A percentile compares a stretch with the other conserved stretches of the same genome.
Conservation (phyloP, 2,888 invertebrate species). For the Harpalus rufipes region DNA sequence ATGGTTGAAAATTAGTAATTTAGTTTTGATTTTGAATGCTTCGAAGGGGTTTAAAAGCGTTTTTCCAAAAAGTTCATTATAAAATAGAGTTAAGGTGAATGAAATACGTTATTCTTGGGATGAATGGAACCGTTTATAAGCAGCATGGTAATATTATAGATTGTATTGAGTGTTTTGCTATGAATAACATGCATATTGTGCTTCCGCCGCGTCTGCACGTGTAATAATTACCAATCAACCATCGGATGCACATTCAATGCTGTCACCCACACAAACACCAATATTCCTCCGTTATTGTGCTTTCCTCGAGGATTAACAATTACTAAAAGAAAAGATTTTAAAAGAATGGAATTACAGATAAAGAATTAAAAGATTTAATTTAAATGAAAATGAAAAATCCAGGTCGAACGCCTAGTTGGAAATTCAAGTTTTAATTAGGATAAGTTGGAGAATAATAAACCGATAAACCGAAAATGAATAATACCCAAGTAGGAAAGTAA, state of each 20-base stretch:
- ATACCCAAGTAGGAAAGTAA: constrained; percentile 53
- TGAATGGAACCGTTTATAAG: neutral
- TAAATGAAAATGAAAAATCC: constrained; percentile 9
- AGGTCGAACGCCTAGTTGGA: neutral
- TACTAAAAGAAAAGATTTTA: neutral
- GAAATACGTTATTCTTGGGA: too few species aligned
- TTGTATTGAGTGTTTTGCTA: constrained; percentile 24
- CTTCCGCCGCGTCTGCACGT: constrained; percentile 23
- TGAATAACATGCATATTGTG: constrained; percentile 42
- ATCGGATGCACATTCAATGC: constrained; percentile 15
- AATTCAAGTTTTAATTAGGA: constrained; percentile 43
- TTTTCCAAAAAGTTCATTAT: too few species aligned
- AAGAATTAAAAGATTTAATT: constrained; percentile 15
- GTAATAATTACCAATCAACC: constrained; percentile 34
- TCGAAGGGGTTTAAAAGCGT: too few species aligned
- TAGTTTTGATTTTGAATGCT: too few species aligned
- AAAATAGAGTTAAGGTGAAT: too few species aligned
- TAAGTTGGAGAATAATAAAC: constrained; percentile 42
- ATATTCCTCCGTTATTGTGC: neutral
- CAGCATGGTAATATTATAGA: constrained; percentile 18
- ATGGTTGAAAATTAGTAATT: too few species aligned
- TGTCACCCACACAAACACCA: neutral
- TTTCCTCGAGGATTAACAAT: neutral
- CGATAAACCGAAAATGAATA: constrained; percentile 39
- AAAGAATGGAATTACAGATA: constrained; percentile 34